Base-by-base conservation (phyloP, 1,140 invertebrate genomes). In the Ceratina japonica region DNA sequence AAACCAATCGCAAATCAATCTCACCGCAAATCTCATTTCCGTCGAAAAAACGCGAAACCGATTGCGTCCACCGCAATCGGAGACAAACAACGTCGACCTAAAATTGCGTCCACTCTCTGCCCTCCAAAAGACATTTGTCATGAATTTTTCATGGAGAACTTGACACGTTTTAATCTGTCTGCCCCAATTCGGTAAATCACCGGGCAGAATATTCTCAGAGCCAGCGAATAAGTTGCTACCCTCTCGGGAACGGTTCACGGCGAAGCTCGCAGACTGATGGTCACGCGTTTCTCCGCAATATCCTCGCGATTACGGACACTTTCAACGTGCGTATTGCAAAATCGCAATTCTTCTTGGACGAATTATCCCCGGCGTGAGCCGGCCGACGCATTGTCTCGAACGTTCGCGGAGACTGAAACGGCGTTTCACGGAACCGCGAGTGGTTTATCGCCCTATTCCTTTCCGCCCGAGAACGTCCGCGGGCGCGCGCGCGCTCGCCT, bases 331-430 rank as follows among this genome's bases (percentile, higher is more conserved):
- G 37, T 44, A 44, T 44, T 44, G 37, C 37, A 2, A 15, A 22
- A 69, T 69, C n/a, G 74, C 52, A 68, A 69, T 44, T 76, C 54
- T 16, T 22, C 22, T 1, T 0, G 8, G 56, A 69, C 37, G 75
- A 76, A 76, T 76, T 76, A 70, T 76, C 56, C 37, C 65, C 22
- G 65, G 18, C n/a, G 27, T 69, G n/a, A 61, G 24, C 37, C 37
- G 7, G 22, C 27, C 75, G 75, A 62, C 75, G 75, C 65, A 76
- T 76, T 76, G 75, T 76, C 75, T 76, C 56, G 22, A 31, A 16
- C 44, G 37, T 24, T 68, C 31, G 10, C 18, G 12, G 15, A 15
- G 65, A 70, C 59, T 62, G 54, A 70, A 70, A 56, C n/a, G n/a
- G 56, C 10, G 24, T 52, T 61, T 62, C 56, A 27, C 31, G 56